Evolutionary conservation across 2,113 vertebrate species (phyloP), one percentile per base, ranked within the genome.

Genomic region (Zapornia atra): DNA sequence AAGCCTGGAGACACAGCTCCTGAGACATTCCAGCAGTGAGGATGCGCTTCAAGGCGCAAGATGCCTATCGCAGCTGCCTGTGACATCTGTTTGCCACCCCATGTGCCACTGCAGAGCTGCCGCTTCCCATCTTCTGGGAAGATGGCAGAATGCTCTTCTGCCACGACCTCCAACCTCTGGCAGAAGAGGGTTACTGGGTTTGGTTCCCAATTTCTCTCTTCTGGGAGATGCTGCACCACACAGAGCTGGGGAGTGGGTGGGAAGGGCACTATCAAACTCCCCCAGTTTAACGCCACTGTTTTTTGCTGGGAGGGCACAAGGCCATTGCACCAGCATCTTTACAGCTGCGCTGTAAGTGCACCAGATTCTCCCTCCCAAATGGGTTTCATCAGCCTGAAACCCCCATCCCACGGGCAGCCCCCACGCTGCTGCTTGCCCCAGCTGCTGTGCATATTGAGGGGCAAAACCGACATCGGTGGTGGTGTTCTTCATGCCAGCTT

Each of bases 81-180:
- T 0, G 5, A 18, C 38, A n/a, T 24, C 81, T 1, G 0, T 44
- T 59, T 12, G 2, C 21, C 68, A 75, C 70, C 54, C 75, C 18
- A n/a, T 5, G 16, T 24, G 5, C 18, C 1, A 6, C 51, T 46
- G 77, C 26, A 6, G 77, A 25, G 56, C 63, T 76, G 56, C 57
- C 2, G 2, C 64, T 40, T 34, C 64, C 50, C 29, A 1, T 26
- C 63, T 5, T 38, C 38, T 38, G 38, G 38, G 38, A 38, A 38
- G 9, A 38, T 38, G 38, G 38, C 38, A 38, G 38, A 38, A 38
- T 38, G 38, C 38, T 38, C 38, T 38, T 38, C 65, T 33, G 42
- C 10, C 0, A 0, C 3, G 2, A 59, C 20, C 48, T 42, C 5
- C 3, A 2, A 54, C 20, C 48, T 42, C 5, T 40, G 31, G 73